Conservation (phyloP, 2,113 vertebrate species). For the Arvicanthis niloticus region DNA sequence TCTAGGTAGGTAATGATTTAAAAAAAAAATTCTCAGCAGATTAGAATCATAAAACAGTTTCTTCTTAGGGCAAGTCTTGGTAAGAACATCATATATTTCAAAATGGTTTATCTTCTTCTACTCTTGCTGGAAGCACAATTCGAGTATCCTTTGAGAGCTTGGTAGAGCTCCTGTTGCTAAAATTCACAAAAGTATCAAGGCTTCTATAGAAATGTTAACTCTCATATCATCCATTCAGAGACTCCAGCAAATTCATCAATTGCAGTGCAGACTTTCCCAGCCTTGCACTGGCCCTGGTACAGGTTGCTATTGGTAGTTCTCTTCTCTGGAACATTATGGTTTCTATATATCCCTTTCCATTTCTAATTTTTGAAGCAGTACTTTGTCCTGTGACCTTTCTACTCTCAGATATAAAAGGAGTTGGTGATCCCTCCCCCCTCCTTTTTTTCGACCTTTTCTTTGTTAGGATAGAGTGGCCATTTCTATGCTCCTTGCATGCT, state of each 20-base stretch:
- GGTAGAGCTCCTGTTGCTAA: neutral
- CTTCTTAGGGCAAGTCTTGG: neutral
- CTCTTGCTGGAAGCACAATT: neutral
- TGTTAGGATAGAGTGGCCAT: neutral
- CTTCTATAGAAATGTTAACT: neutral
- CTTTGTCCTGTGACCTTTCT: neutral
- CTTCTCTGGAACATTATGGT: neutral
- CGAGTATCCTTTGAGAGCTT: neutral
- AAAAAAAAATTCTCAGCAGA: neutral
- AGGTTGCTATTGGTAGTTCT: neutral
- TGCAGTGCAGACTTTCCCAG: neutral
- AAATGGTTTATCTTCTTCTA: neutral
- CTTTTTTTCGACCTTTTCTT: slow-evolving; percentile 15
- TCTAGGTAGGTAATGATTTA: neutral
- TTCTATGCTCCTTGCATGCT: neutral
- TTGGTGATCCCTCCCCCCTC: neutral
- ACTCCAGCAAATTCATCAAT: neutral
- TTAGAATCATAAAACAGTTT: slow-evolving; percentile 36
- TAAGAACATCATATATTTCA: slow-evolving; percentile 7
- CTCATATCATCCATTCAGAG: neutral
- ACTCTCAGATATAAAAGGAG: neutral
- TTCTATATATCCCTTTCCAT: neutral
- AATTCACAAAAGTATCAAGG: neutral
- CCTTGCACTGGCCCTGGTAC: neutral
- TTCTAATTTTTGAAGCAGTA: neutral